A percentile compares a stretch with the other conserved stretches of the same genome.
Evolutionary conservation across 2,797 vertebrate species (phyloP).

Genomic region (Lagorchestes hirsutus): DNA sequence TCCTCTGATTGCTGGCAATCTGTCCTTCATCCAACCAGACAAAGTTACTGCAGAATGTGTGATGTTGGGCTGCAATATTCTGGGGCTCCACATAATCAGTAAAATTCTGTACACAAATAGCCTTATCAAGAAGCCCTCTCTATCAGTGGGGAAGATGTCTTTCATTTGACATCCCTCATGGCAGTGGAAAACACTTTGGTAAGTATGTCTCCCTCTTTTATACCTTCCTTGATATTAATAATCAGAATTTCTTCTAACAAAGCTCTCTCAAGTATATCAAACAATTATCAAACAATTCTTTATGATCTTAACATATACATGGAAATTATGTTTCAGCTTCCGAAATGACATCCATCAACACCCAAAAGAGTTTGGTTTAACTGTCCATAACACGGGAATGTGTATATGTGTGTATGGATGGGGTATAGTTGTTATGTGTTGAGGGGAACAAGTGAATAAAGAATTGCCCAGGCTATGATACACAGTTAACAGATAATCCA

Average conservation of each 20-base stretch:
- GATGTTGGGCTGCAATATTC: background rate
- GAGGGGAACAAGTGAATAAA: background rate
- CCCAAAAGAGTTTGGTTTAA: background rate
- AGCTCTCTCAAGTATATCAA: background rate
- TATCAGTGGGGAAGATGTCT: background rate
- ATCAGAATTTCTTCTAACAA: background rate
- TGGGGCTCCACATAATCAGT: background rate
- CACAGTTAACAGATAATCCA: background rate
- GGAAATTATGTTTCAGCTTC: background rate
- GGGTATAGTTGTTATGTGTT: background rate
- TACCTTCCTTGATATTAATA: background rate
- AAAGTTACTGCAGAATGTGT: background rate
- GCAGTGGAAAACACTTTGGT: background rate
- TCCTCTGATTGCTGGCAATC: background rate
- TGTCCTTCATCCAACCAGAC: background rate
- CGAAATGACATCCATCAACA: background rate
- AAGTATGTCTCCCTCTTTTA: background rate
- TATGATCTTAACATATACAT: background rate
- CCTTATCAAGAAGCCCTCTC: background rate
- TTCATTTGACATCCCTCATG: background rate
- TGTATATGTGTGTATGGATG: background rate
- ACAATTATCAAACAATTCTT: background rate
- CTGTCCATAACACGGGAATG: background rate
- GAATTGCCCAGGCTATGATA: background rate
- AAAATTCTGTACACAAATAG: background rate